phyloP scores from a whole-genome alignment of 2,888 invertebrate species.

The Penaeus monodon region DNA sequence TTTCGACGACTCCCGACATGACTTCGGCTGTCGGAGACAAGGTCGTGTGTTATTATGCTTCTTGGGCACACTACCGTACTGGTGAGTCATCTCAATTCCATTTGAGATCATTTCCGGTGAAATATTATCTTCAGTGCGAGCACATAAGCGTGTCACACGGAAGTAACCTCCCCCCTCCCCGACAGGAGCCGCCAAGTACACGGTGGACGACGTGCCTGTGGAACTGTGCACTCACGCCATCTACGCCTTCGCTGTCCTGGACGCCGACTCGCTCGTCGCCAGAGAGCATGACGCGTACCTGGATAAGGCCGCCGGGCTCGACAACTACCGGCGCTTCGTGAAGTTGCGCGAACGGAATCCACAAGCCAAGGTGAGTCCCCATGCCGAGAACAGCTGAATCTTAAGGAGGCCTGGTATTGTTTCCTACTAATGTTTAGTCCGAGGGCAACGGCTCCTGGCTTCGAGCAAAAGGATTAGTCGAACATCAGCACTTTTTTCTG shows the following conservation, averaged over 20 bases:
- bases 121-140: too few relatives aligned
- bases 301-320: slow-evolving; percentile 70
- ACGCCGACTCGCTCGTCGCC: slow-evolving; percentile 4
- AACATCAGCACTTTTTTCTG: not conserved
- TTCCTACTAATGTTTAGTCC: too few relatives aligned
- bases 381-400: too few relatives aligned
- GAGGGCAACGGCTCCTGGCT: too few relatives aligned
- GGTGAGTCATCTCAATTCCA: too few relatives aligned
- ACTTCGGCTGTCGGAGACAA: too few relatives aligned
- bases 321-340: slow-evolving; percentile 25
- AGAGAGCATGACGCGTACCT: not conserved
- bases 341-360: slow-evolving; percentile 35
- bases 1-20: too few relatives aligned
- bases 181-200: slow-evolving; percentile 28
- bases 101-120: not conserved
- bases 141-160: too few relatives aligned
- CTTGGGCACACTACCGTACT: slow-evolving; percentile 86
- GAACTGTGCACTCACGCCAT: slow-evolving; percentile 20
- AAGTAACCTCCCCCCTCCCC: not conserved
- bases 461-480: too few relatives aligned
- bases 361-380: too few relatives aligned
- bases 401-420: too few relatives aligned
- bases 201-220: slow-evolving; percentile 19
- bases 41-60: slow-evolving; percentile 87
- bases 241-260: slow-evolving; percentile 30